phyloP scores from a whole-genome alignment of 2,113 vertebrate species.

The Cettia cetti region DNA sequence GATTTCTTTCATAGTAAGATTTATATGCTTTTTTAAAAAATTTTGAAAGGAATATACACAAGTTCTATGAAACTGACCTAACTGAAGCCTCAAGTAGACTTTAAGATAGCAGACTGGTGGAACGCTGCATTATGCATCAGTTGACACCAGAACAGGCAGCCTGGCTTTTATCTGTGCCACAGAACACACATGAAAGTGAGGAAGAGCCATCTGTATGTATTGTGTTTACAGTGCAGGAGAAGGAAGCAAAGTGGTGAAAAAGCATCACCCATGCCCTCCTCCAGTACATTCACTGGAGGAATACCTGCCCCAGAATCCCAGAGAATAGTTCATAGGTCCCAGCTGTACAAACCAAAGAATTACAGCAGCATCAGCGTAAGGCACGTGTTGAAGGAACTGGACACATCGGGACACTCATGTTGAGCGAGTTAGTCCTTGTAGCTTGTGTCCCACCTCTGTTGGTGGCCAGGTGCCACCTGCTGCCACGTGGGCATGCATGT shows the following conservation, averaged over 20 bases:
- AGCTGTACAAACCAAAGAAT: neutral
- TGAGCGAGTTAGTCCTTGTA: accelerated
- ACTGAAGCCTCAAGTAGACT: neutral
- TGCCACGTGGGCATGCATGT: accelerated
- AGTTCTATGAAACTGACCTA: neutral
- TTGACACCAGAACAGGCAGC: accelerated
- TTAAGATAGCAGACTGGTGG: neutral
- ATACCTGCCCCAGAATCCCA: neutral
- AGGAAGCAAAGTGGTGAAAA: neutral
- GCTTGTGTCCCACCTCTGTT: neutral
- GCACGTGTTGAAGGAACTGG: neutral
- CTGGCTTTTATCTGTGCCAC: neutral
- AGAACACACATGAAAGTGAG: neutral
- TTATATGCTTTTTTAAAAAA: neutral
- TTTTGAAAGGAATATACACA: neutral
- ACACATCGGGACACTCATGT: neutral
- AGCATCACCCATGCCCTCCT: neutral
- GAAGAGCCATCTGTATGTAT: constrained; percentile 12
- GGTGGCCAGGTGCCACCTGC: neutral
- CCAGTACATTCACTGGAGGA: neutral
- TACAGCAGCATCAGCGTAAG: neutral
- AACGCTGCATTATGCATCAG: neutral
- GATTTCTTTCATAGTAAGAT: neutral
- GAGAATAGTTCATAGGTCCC: neutral
- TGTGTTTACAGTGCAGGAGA: neutral